Percentiles rank a stretch among this genome's conserved stretches.
phyloP scores from a whole-genome alignment of 1,140 invertebrate species.

The Caerostris darwini region DNA sequence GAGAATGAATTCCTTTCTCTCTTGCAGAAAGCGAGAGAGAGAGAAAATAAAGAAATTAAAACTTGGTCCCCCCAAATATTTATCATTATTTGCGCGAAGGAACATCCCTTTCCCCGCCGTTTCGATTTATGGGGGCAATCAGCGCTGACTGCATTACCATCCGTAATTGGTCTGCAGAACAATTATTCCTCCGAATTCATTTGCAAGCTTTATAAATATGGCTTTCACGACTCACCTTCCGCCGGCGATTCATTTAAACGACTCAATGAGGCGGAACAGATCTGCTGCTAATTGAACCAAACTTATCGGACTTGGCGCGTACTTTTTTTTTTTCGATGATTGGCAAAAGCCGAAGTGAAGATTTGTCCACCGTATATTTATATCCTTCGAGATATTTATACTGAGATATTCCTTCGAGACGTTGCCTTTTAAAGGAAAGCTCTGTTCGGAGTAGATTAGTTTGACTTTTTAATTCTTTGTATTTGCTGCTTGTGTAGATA shows the following conservation, averaged over 20 bases:
- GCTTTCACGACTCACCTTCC: neutral
- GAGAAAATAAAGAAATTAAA: constrained; percentile 13
- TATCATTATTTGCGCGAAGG: constrained; percentile 13
- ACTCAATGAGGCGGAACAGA: constrained; percentile 17
- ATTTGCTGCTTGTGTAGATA: neutral
- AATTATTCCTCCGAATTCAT: constrained; percentile 27
- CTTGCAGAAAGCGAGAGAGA: neutral
- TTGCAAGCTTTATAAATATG: constrained; percentile 38
- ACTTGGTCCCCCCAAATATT: neutral
- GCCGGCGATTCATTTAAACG: constrained; percentile 4
- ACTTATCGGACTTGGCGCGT: neutral
- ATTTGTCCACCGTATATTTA: neutral
- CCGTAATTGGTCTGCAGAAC: constrained; percentile 10
- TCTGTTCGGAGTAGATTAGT: neutral
- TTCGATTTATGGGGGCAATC: constrained; percentile 29
- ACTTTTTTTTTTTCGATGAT: neutral
- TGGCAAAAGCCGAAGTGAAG: neutral
- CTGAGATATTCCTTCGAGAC: neutral
- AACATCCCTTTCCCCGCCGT: too few relatives aligned
- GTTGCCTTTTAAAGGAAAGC: neutral
- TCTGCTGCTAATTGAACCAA: constrained; percentile 23
- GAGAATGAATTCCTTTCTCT: neutral
- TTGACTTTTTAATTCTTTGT: neutral
- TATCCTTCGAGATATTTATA: neutral
- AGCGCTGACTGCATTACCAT: constrained; percentile 21